Percentiles rank a stretch among this genome's conserved stretches.
These are phyloP conservation scores for Vireo griseus DNA, from an alignment of 2,797 vertebrate genomes.

Conservation along the genomic window DNA sequence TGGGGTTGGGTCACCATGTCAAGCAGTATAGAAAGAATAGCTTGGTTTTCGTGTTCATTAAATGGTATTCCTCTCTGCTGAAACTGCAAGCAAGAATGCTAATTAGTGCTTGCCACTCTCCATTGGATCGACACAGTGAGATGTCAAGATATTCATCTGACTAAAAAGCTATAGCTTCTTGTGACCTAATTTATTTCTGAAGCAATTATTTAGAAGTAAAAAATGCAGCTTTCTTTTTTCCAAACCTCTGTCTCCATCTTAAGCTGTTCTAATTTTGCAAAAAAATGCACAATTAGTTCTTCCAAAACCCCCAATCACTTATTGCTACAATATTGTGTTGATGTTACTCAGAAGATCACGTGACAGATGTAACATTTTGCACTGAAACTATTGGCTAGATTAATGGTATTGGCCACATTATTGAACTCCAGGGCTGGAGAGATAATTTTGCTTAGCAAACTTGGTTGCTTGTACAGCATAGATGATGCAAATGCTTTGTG, in stretches of 20 bases:
- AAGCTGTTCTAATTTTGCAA: neutral
- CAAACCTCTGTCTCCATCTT: neutral
- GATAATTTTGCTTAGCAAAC: neutral
- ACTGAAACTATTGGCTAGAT: neutral
- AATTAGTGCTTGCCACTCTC: neutral
- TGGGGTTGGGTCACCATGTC: neutral
- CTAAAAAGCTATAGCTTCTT: neutral
- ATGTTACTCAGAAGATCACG: neutral
- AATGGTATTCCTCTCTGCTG: neutral
- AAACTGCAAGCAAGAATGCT: neutral
- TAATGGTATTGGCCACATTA: neutral
- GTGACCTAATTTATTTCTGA: neutral
- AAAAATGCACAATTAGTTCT: neutral
- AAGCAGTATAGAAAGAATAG: neutral
- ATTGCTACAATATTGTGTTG: neutral
- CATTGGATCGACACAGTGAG: neutral
- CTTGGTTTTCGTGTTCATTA: constrained; percentile 6
- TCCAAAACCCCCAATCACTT: neutral
- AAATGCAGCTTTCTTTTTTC: neutral
- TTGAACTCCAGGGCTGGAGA: neutral
- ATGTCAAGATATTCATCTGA: neutral
- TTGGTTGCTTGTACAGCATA: neutral
- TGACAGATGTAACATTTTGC: neutral
- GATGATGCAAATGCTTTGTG: neutral
- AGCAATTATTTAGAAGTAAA: neutral